Base-by-base conservation (phyloP, 2,113 vertebrate genomes). In the Ammodytes dubius region DNA sequence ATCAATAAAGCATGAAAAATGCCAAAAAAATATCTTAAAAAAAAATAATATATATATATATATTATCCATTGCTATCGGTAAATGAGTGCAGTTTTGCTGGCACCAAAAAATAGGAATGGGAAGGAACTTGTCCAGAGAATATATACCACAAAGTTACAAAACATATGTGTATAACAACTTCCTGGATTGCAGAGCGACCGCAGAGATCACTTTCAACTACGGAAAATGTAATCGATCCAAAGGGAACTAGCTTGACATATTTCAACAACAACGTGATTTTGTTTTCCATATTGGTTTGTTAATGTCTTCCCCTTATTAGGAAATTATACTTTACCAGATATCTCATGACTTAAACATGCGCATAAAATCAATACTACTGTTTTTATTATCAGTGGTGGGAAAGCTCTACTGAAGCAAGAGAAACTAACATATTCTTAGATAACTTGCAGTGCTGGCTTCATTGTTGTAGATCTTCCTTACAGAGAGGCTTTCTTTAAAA, bases 161-260 rank as follows among this genome's bases (percentile, higher is more conserved):
- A 86, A 61, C 82, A 73, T 54, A 79, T 69, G 58, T 15, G 70
- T 78, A 81, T 54, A 88, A 82, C 77, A 81, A 81, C 78, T 64
- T 84, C 66, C 83, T 86, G 83, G 85, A 84, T 79, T 80, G 77
- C 70, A 85, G 61, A 70, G 82, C 17, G 17, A 72, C 87, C 82
- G 53, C 85, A 81, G 54, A 77, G 56, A 56, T 78, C 74, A 86
- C 69, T 57, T 85, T 84, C 56, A 76, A 60, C 76, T 67, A 65
- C 45, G 64, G 73, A 46, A 79, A 35, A 84, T 88, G 83, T 79
- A 35, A 60, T 47, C 81, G 86, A 88, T 83, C 27, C 74, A 85
- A 84, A 83, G 71, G 40, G 10, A 86, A 75, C 65, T 73, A 73
- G 73, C 74, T 63, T 70, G 70, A 73, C 75, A 58, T 46, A 68